Evolutionary conservation across 1,140 invertebrate species (phyloP), one percentile per base, ranked within the genome.

Genomic region (Belonocnema kinseyi): DNA sequence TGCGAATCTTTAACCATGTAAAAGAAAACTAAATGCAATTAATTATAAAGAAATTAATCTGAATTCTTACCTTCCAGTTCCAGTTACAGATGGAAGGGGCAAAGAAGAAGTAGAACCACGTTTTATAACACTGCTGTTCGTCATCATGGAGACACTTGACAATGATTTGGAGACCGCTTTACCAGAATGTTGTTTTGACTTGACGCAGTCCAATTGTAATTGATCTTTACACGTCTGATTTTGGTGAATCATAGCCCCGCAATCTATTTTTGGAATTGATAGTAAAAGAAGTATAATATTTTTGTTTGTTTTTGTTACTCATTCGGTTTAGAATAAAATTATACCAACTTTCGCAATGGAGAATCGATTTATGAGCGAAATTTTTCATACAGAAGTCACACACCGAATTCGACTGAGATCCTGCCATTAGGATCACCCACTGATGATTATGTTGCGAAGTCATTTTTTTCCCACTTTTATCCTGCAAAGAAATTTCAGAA

Each of bases 371-470:
- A 91, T 96, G 97, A 75, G 94, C 93, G 83, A 97, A 93, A 12
- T 94, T 93, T 88, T 97, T 97, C 83, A 93, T 93, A 90, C 97
- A 98, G 87, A 95, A 96, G 91, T 97, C 95, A 92, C 97, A 98
- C 71, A 84, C 77, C 75, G 86, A 83, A 79, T 86, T 88, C 82
- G 85, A 86, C 79, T 90, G 90, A 74, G 85, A 76, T 72, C 83
- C 88, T n/a, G 85, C 83, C 80, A 93, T 92, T 7, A 95, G 94
- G 16, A 94, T 92, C 40, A 95, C 93, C 95, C 96, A 97, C 79
- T 95, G 94, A 92, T 97, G 96, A 51, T 85, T 85, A 58, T 89
- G 88, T 56, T 85, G 85, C 10, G 72, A 75, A 86, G 83, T 88
- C 80, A 85, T 76, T 75, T 91, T 91, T 72, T 91, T 91, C 7